phyloP scores from a whole-genome alignment of 2,113 vertebrate species.

The Scortum barcoo region DNA sequence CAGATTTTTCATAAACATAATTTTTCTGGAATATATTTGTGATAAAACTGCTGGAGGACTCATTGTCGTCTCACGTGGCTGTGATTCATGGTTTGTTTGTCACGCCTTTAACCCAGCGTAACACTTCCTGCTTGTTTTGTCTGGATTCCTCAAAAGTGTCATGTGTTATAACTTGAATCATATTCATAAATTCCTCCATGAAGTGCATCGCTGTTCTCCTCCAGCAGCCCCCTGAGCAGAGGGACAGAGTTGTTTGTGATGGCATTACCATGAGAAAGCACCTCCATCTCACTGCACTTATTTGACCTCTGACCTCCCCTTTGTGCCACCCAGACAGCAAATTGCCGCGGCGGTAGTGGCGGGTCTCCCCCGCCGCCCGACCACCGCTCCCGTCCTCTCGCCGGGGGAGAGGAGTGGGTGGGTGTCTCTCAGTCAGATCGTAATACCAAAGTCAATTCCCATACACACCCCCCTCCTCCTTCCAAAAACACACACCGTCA shows the following conservation, averaged over 20 bases:
- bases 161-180: neutral
- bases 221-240: constrained; percentile 28
- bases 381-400: constrained; percentile 35
- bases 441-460: constrained; percentile 83
- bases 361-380: constrained; percentile 44
- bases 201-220: neutral
- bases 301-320: constrained; percentile 88
- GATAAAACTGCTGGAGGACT: neutral
- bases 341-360: constrained; percentile 83
- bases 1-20: neutral
- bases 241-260: constrained; percentile 54
- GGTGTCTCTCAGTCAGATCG: constrained; percentile 73
- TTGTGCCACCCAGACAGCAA: constrained; percentile 87
- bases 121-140: neutral
- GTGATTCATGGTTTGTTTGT: constrained; percentile 2
- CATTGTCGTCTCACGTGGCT: neutral
- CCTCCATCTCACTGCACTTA: constrained; percentile 86
- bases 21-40: neutral
- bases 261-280: constrained; percentile 91
- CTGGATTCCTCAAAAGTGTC: constrained; percentile 7
- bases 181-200: constrained; percentile 13
- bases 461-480: constrained; percentile 47
- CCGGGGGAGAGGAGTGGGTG: constrained; percentile 29
- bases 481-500: constrained; percentile 61
- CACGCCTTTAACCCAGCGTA: neutral